These are phyloP conservation scores for Paralvinella palmiformis DNA, from an alignment of 1,140 invertebrate genomes.

Conservation along the genomic window DNA sequence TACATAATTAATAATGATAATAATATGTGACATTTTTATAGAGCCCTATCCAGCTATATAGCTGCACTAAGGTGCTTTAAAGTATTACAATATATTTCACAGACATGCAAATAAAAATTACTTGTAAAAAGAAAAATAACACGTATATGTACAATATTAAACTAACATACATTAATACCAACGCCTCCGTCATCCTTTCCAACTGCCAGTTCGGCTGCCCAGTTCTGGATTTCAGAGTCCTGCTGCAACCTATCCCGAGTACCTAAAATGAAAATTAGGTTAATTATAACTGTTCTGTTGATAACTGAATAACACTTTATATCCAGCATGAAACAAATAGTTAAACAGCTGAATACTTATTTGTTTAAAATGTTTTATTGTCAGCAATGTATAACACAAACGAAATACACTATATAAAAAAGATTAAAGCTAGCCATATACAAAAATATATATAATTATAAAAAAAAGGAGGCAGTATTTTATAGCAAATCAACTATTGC, in stretches of 20 bases:
- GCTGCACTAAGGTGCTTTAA: too few relatives aligned
- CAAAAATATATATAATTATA: background rate
- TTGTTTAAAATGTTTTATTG: too few relatives aligned
- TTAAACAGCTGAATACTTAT: too few relatives aligned
- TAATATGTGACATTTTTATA: background rate
- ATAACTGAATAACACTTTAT: too few relatives aligned
- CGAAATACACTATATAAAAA: too few relatives aligned
- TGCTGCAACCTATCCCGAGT: constrained; percentile 32
- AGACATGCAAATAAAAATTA: too few relatives aligned
- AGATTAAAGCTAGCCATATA: background rate
- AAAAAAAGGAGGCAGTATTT: background rate
- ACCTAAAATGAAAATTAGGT: constrained; percentile 31
- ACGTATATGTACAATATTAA: background rate
- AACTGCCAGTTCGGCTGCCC: constrained; percentile 40
- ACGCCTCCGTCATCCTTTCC: constrained; percentile 34
- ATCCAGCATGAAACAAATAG: too few relatives aligned
- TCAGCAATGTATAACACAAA: too few relatives aligned
- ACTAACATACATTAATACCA: constrained; percentile 25
- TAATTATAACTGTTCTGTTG: too few relatives aligned
- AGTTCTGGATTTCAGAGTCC: constrained; percentile 44
- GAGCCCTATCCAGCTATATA: too few relatives aligned
- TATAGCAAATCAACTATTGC: background rate
- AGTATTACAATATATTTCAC: too few relatives aligned
- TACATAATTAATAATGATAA: background rate
- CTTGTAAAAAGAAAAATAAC: background rate